Conservation (phyloP, 2,797 vertebrate genomes). For the Platyrinchus mystaceus region DNA sequence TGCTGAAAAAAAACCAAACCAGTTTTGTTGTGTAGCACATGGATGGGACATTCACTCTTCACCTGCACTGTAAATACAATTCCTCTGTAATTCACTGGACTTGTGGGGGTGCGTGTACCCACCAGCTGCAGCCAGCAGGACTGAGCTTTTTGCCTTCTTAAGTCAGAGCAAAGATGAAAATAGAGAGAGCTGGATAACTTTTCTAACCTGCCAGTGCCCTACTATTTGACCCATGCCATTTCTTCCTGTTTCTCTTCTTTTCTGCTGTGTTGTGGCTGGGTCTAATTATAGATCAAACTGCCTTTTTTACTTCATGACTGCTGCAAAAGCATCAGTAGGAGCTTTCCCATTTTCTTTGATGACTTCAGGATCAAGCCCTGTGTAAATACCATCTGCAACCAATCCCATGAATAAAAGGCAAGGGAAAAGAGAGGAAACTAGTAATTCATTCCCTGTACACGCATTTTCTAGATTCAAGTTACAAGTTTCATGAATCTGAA, state of each 20-base stretch:
- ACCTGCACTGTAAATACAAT: fast-evolving
- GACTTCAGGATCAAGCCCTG: conserved; percentile 33
- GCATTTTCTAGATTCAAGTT: conserved; percentile 28
- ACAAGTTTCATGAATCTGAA: not conserved
- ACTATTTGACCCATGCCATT: conserved; percentile 16
- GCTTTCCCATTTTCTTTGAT: conserved; percentile 54
- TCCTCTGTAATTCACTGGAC: not conserved
- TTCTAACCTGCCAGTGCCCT: conserved; percentile 26
- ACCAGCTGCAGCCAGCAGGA: not conserved
- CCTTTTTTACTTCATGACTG: not conserved
- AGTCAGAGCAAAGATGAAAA: not conserved
- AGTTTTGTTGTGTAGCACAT: not conserved
- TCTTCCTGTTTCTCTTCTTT: conserved; percentile 41
- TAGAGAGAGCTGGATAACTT: conserved; percentile 9
- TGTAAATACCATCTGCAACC: conserved; percentile 63
- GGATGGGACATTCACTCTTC: not conserved
- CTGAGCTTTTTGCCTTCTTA: not conserved
- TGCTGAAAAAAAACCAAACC: not conserved
- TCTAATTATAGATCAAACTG: conserved; percentile 63
- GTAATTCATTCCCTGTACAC: not conserved
- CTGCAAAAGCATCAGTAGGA: conserved; percentile 28
- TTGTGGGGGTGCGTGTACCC: not conserved
- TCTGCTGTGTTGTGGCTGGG: conserved; percentile 27
- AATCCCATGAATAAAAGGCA: conserved; percentile 21
- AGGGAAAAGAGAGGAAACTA: conserved; percentile 1